Percentiles rank a stretch among this genome's conserved stretches.
These are phyloP conservation scores for Anarsia innoxiella DNA, from an alignment of 2,888 invertebrate genomes.

Conservation along the genomic window DNA sequence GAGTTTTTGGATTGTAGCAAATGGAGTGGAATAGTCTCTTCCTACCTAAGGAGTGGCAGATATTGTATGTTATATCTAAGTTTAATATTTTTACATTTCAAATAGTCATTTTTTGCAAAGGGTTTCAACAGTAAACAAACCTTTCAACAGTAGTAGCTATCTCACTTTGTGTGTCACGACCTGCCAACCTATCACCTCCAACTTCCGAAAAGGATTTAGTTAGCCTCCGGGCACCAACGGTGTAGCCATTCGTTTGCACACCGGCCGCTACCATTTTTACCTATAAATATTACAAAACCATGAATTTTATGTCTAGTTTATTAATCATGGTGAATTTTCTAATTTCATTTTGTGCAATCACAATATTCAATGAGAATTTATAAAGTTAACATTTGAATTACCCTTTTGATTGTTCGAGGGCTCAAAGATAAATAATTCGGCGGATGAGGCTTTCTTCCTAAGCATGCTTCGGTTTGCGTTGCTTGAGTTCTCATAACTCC, in stretches of 20 bases:
- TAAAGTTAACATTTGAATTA: no score
- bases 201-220: constrained; percentile 91
- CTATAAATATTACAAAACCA: constrained; percentile 41
- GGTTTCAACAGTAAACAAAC: constrained; percentile 25
- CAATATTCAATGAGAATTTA: no score
- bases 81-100: background rate
- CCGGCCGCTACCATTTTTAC: constrained; percentile 93
- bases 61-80: no score
- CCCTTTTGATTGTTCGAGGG: constrained; percentile 87
- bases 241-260: constrained; percentile 89
- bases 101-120: no score
- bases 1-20: no score
- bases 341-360: no score
- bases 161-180: constrained; percentile 45
- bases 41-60: no score
- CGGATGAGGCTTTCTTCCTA: constrained; percentile 81
- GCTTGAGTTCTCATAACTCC: constrained; percentile 94
- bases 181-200: constrained; percentile 52
- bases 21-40: no score
- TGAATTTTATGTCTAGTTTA: background rate
- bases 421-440: constrained; percentile 83
- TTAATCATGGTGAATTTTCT: no score
- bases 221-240: constrained; percentile 78
- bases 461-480: constrained; percentile 89
- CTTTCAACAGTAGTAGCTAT: constrained; percentile 49